Evolutionary conservation across 2,888 invertebrate species (phyloP), one percentile per base, ranked within the genome.

Genomic region (Drosophila falleni): DNA sequence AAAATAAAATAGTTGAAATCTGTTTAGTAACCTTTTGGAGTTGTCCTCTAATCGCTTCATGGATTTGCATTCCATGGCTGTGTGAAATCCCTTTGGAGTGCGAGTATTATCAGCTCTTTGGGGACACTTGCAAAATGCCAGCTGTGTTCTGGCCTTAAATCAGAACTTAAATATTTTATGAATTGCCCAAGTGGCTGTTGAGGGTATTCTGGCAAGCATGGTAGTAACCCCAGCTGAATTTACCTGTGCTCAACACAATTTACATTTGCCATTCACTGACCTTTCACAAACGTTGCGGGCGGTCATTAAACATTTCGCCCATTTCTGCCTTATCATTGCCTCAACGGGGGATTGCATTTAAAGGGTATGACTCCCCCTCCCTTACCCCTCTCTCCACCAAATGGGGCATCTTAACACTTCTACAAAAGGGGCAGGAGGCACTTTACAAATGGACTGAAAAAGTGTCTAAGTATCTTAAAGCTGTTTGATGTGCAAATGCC

Each of bases 401-500:
- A 29, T n/a, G 31, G 31, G 1, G 42, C 16, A 33, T 29, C 31
- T 65, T 59, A 74, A 69, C 78, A 69, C 72, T 80, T 68, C 37
- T 31, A 37, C 41, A 8, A 50, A 33, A 2, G 16, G 19, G 50
- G 29, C 4, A 31, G 46, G 62, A 16, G 51, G 44, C 62, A 65
- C 63, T 81, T 64, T 41, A 58, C 67, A 62, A 78, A 69, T 78
- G 78, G 81, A 63, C 75, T 54, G 72, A 65, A 44, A 50, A 67
- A 76, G 73, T 70, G 62, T 62, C 74, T 58, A 64, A 80, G 81
- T 67, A 71, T 70, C 87, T 82, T 78, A 78, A 80, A 84, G 85
- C 73, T 74, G 84, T 87, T 89, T 75, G 74, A 78, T 83, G 81
- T 89, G 84, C 79, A 82, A 84, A 87, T 87, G 79, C 73, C 69